Evolutionary conservation across 2,113 vertebrate species (phyloP), one percentile per base, ranked within the genome.

Genomic region (Stictonetta naevosa): DNA sequence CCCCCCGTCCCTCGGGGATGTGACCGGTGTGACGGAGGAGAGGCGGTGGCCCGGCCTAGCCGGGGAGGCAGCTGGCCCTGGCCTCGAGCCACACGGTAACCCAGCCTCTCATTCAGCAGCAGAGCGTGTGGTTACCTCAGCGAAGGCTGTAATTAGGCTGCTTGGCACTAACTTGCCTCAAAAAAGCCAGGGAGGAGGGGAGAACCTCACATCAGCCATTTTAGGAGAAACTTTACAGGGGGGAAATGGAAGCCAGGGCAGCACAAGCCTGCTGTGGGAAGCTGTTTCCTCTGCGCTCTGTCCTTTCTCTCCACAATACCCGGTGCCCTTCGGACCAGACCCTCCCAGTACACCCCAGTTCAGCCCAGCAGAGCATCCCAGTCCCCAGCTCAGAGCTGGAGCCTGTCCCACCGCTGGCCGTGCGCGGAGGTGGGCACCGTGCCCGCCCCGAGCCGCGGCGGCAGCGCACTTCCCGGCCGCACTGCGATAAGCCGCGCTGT

Each of bases 111-210:
- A 23, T 58, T 90, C 63, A 34, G 92, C 88, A 90, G 92, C 69
- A 53, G 86, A 82, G 88, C 52, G 3, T 92, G 95, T 84, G 93
- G 86, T 95, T 94, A 84, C 86, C 95, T 92, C 86, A 48, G 86
- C 10, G 0, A 81, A 75, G 80, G 21, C 92, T 96, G 95, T 93
- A 96, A 96, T 94, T 96, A 96, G 86, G 73, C 86, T 96, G 93
- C 87, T 93, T 75, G 92, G 95, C 95, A 88, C 90, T 26, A 44
- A 88, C 90, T 82, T 72, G 83, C 75, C 86, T 91, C 86, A 76
- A 69, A 96, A 96, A 88, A 59, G 59, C 80, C 2, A 1, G 50
- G 83, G 83, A 94, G 92, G 93, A 97, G 80, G 83, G 64, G 83
- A 29, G 23, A 82, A 62, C 55, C 4, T 8, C 86, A 15, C 34